Evolutionary conservation across 2,797 vertebrate genomes (phyloP).

Genomic region (Dendrocincla fuliginosa): DNA sequence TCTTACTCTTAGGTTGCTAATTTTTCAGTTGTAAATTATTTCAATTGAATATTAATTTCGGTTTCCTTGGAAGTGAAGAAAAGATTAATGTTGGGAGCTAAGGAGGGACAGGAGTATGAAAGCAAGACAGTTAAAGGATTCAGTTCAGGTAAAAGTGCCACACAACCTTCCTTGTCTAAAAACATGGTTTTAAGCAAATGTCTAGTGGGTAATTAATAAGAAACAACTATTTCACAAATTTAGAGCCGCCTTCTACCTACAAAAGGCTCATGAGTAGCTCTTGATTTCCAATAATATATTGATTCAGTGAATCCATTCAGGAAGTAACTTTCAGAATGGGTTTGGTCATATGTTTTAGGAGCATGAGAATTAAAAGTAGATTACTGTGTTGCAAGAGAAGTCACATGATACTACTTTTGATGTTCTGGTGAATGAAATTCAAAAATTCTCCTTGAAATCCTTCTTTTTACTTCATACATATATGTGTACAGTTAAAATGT

Average conservation of each 20-base stretch:
- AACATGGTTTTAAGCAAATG: background rate
- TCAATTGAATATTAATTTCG: background rate
- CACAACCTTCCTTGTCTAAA: background rate
- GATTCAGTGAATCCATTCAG: background rate
- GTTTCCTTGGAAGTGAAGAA: background rate
- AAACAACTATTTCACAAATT: background rate
- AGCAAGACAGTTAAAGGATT: background rate
- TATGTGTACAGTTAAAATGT: background rate
- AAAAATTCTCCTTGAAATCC: background rate
- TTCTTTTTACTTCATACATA: background rate
- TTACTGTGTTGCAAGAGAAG: background rate
- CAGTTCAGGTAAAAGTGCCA: background rate
- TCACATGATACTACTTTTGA: accelerated
- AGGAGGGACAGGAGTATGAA: background rate
- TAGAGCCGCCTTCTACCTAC: background rate
- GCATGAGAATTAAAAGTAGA: background rate
- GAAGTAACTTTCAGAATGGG: background rate
- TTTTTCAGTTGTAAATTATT: background rate
- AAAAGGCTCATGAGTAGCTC: background rate
- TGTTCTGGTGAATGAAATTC: background rate
- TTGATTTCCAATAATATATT: background rate
- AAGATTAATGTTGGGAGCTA: background rate
- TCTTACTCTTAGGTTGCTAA: background rate
- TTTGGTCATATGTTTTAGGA: background rate
- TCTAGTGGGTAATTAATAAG: background rate